These are phyloP conservation scores for Lepidurus apus DNA, from an alignment of 1,140 invertebrate genomes.

Conservation along the genomic window DNA sequence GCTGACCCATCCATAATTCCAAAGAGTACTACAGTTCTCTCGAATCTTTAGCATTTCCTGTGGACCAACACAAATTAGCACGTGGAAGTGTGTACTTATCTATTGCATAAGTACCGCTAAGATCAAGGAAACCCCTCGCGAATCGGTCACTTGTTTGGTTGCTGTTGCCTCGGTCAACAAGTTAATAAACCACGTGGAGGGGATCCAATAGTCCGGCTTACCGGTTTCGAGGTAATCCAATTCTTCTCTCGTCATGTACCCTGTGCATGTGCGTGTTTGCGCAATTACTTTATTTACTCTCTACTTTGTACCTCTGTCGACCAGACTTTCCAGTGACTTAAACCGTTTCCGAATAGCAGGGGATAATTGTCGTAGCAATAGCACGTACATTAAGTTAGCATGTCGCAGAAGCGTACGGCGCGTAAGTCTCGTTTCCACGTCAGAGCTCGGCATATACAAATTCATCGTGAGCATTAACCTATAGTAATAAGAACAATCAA, in stretches of 20 bases:
- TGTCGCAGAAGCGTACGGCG: not conserved
- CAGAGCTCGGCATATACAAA: slow-evolving; percentile 21
- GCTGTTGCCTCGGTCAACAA: slow-evolving; percentile 49
- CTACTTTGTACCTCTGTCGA: not conserved
- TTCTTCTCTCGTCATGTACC: slow-evolving; percentile 58
- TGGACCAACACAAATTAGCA: slow-evolving; percentile 38
- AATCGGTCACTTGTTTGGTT: slow-evolving; percentile 48
- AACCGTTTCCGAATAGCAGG: not conserved
- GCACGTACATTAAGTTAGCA: slow-evolving; percentile 18
- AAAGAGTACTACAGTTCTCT: slow-evolving; percentile 61
- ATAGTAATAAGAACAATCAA: slow-evolving; percentile 3
- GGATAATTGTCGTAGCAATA: slow-evolving; percentile 27
- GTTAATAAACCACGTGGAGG: slow-evolving; percentile 61
- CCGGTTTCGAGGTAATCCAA: slow-evolving; percentile 56
- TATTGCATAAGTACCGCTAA: slow-evolving; percentile 51
- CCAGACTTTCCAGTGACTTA: not conserved
- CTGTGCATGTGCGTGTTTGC: slow-evolving; percentile 41
- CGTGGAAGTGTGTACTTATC: not conserved
- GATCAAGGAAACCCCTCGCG: slow-evolving; percentile 58
- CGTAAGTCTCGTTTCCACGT: slow-evolving; percentile 24
- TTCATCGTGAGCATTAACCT: slow-evolving; percentile 26
- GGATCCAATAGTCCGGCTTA: slow-evolving; percentile 54
- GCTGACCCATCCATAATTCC: slow-evolving; percentile 92
- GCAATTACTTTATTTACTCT: not conserved
- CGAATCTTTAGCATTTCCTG: slow-evolving; percentile 64